These are phyloP conservation scores for Plebejus melissa DNA, from an alignment of 2,888 invertebrate genomes.

Conservation along the genomic window DNA sequence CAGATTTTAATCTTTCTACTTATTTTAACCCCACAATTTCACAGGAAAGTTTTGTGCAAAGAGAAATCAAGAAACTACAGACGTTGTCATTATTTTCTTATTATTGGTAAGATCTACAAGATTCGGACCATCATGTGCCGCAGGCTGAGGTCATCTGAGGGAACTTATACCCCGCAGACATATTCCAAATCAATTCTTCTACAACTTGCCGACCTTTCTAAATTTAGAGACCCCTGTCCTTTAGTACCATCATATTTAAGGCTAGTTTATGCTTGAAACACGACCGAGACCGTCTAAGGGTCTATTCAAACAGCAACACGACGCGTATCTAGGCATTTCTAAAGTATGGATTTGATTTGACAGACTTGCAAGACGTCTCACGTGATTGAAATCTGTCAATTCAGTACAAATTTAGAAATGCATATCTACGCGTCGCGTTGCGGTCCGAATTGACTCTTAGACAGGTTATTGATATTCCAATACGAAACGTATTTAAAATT, in stretches of 20 bases:
- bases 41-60: neutral
- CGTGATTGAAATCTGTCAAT: too few relatives aligned
- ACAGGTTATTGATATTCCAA: too few relatives aligned
- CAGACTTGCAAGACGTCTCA: too few relatives aligned
- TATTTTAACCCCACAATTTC: neutral
- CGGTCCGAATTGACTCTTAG: too few relatives aligned
- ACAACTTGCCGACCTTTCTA: neutral
- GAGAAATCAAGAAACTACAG: neutral
- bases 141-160: neutral
- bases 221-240: neutral
- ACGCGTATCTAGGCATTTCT: too few relatives aligned
- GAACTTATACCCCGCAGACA: neutral
- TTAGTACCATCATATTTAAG: neutral
- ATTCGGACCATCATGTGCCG: neutral
- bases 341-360: too few relatives aligned
- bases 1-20: neutral
- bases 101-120: constrained; percentile 6
- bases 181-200: constrained; percentile 6
- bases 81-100: neutral
- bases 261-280: too few relatives aligned
- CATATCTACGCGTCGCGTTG: too few relatives aligned
- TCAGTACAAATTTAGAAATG: too few relatives aligned
- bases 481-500: too few relatives aligned
- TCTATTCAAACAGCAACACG: too few relatives aligned
- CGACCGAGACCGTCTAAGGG: too few relatives aligned